Evolutionary conservation across 2,113 vertebrate genomes (phyloP), one percentile per base, ranked within the genome.

Genomic region (Tachuris rubrigastra): DNA sequence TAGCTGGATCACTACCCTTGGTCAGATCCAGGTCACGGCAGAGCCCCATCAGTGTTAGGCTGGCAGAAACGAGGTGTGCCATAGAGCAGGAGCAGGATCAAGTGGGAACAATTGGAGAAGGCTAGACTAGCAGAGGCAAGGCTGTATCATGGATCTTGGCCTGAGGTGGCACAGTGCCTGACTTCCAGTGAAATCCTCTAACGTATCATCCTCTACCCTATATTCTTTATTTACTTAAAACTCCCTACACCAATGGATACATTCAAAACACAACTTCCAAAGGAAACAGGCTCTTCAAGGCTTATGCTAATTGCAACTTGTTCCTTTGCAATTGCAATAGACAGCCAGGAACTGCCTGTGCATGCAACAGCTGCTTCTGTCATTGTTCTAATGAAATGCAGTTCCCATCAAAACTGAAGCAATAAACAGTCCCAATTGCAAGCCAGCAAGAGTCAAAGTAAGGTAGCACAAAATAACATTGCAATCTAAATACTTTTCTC

Each of bases 61-160:
- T 39, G 35, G 47, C 33, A 69, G 50, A 95, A 92, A 75, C 1
- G 0, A 59, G 35, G 5, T 37, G 49, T 56, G 68, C 73, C 14
- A 6, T 2, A 18, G 12, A 23, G 63, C 53, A n/a, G 47, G 31
- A 71, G n/a, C 16, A 39, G 25, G 30, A 66, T 77, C 33, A 87
- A 46, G 21, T 1, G 1, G 71, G 30, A 72, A 65, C 30, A 86
- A 31, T 0, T 0, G 4, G 50, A 74, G 25, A 6, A 46, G 12
- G 24, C 22, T 0, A 4, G 56, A 85, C 79, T 2, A 81, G 35
- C 6, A 2, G 2, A 78, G 52, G 35, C 41, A 60, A 86, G n/a
- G 49, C 9, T 42, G 11, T 10, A 72, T 11, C 33, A 58, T 0
- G 1, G 74, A 33, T 18, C 25, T 53, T 4, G 2, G 19, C 33